A percentile compares a stretch with the other conserved stretches of the same genome.
Evolutionary conservation across 2,888 invertebrate genomes (phyloP).

Genomic region (Nomada flava): DNA sequence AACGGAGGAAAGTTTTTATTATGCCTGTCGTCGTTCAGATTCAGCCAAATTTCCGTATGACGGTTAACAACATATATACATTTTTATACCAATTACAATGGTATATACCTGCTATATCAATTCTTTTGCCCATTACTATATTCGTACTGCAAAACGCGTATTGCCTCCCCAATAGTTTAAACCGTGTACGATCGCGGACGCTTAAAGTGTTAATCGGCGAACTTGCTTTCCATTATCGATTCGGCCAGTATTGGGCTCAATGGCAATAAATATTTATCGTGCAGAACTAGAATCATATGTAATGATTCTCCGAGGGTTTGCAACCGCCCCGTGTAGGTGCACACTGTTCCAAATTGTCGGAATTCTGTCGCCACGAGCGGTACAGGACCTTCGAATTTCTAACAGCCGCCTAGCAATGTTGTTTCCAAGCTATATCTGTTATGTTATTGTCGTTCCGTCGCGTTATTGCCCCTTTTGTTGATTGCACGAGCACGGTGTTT

Average conservation of each 20-base stretch:
- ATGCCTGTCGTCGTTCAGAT: too few relatives aligned
- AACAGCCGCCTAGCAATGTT: conserved; percentile 2
- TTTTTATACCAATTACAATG: too few relatives aligned
- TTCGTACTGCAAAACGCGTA: background rate
- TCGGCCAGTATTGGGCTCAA: background rate
- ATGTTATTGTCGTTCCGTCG: background rate
- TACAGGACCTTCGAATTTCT: conserved; percentile 9
- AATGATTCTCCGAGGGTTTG: conserved; percentile 18
- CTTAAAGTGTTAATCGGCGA: conserved; percentile 20
- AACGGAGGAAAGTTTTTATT: too few relatives aligned
- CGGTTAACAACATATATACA: too few relatives aligned
- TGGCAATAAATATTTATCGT: conserved; percentile 32
- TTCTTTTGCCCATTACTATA: too few relatives aligned
- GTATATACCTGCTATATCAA: too few relatives aligned
- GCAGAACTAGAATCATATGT: conserved; percentile 18
- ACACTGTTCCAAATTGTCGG: background rate
- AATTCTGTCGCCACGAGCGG: background rate
- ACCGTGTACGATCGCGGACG: conserved; percentile 6
- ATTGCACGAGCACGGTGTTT: background rate
- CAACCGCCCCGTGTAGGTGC: background rate
- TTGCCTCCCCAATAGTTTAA: background rate
- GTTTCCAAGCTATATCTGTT: background rate
- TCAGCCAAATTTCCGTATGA: too few relatives aligned
- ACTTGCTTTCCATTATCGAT: conserved; percentile 10
- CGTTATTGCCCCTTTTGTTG: background rate